phyloP scores from a whole-genome alignment of 2,888 invertebrate genomes.

The Gnatocerus cornutus region DNA sequence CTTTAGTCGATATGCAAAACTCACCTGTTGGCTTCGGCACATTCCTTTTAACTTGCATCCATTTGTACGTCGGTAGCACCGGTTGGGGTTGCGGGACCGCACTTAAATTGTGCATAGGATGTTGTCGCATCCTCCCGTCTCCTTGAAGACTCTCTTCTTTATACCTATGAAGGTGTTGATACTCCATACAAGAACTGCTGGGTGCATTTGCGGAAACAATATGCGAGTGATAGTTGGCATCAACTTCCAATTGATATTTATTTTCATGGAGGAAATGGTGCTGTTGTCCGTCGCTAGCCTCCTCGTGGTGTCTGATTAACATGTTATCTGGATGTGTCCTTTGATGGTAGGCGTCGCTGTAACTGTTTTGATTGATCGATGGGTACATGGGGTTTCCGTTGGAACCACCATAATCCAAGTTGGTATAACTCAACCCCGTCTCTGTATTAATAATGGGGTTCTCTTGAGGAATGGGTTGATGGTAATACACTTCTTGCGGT shows the following conservation, averaged over 20 bases:
- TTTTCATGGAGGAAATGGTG: conserved; percentile 72
- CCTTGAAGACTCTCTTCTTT: conserved; percentile 74
- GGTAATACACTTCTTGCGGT: conserved; percentile 70
- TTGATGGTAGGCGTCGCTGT: conserved; percentile 61
- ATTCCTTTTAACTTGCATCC: conserved; percentile 99
- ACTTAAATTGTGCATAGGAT: conserved; percentile 61
- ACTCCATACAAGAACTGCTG: conserved; percentile 75
- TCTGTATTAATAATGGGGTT: conserved; percentile 85
- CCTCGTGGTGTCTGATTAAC: conserved; percentile 73
- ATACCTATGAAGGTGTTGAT: conserved; percentile 75
- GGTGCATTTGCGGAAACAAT: conserved; percentile 61
- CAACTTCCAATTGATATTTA: conserved; percentile 70
- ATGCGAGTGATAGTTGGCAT: conserved; percentile 68
- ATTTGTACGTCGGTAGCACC: conserved; percentile 93
- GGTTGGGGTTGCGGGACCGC: conserved; percentile 73
- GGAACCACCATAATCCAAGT: conserved; percentile 83
- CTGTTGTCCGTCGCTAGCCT: conserved; percentile 74
- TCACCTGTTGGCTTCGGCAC: conserved; percentile 94
- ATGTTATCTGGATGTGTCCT: conserved; percentile 61
- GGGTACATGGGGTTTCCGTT: conserved; percentile 65
- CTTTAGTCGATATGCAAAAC: conserved; percentile 61
- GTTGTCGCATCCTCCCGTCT: conserved; percentile 67
- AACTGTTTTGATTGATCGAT: conserved; percentile 62
- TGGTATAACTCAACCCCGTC: conserved; percentile 91
- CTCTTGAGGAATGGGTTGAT: conserved; percentile 69